These are phyloP conservation scores for Amphipoea oculea DNA, from an alignment of 2,888 invertebrate species.

Conservation along the genomic window DNA sequence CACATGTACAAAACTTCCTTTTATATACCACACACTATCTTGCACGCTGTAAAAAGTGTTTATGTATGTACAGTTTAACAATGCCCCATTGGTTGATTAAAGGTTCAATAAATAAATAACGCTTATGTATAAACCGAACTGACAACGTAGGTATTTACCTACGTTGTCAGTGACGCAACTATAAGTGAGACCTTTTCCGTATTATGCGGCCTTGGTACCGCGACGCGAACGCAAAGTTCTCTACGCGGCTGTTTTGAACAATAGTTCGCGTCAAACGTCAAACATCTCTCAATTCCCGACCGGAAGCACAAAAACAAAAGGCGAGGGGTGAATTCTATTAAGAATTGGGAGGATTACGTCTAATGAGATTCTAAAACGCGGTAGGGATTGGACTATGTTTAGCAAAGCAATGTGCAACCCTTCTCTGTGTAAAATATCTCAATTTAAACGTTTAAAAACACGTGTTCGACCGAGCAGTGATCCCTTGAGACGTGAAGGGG, in stretches of 20 bases:
- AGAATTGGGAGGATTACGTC: constrained; percentile 84
- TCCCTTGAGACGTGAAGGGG: constrained; percentile 78
- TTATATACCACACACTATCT: constrained; percentile 67
- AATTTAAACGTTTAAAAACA: constrained; percentile 86
- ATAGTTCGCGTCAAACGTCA: constrained; percentile 80
- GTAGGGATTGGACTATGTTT: constrained; percentile 82
- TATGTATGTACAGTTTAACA: constrained; percentile 37
- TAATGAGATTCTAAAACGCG: constrained; percentile 77
- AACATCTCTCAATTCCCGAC: constrained; percentile 73
- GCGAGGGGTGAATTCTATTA: constrained; percentile 82
- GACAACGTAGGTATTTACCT: constrained; percentile 36
- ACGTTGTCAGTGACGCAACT: constrained; percentile 64
- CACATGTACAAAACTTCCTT: constrained; percentile 67
- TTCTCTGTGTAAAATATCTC: constrained; percentile 86
- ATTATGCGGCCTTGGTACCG: constrained; percentile 84
- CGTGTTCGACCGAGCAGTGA: constrained; percentile 85
- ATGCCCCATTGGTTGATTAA: constrained; percentile 66
- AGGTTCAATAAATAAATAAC: constrained; percentile 67
- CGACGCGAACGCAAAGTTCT: constrained; percentile 79
- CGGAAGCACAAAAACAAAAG: constrained; percentile 86
- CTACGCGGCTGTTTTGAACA: constrained; percentile 69
- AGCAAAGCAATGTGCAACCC: constrained; percentile 86
- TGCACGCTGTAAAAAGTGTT: constrained; percentile 49
- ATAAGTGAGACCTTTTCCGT: constrained; percentile 74
- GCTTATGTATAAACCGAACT: constrained; percentile 41